Conservation (phyloP, 2,113 vertebrate genomes). For the Uria lomvia region DNA sequence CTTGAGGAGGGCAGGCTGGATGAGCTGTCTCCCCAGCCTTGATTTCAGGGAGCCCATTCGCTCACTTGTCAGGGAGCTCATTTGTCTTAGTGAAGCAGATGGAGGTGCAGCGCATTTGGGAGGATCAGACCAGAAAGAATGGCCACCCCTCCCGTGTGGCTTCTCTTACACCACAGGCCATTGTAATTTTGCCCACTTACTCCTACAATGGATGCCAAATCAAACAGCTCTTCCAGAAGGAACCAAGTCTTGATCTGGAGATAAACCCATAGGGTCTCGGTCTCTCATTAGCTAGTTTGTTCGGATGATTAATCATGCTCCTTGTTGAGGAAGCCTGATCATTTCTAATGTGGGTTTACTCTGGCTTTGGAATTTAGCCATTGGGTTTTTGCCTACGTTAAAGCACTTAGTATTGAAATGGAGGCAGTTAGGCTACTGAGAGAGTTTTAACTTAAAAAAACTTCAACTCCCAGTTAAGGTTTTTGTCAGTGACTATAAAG, state of each 20-base stretch:
- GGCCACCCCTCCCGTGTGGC: neutral
- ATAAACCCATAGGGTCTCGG: neutral
- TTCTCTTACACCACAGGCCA: neutral
- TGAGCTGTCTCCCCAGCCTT: neutral
- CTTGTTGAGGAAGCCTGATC: conserved; percentile 12
- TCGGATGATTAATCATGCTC: conserved; percentile 10
- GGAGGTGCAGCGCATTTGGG: neutral
- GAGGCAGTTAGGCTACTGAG: conserved; percentile 12
- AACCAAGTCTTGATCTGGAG: conserved; percentile 25
- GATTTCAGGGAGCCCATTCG: neutral
- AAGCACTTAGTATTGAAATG: conserved; percentile 21
- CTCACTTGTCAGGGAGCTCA: neutral
- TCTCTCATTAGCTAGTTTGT: neutral
- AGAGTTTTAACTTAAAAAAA: neutral
- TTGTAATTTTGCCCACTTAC: conserved; percentile 1
- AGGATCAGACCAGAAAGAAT: neutral
- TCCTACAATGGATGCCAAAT: neutral
- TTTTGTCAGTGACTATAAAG: neutral
- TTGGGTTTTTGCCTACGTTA: conserved; percentile 27
- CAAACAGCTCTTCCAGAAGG: neutral
- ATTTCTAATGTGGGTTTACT: conserved; percentile 40
- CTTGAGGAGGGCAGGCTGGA: neutral
- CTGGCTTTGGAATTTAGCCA: conserved; percentile 44
- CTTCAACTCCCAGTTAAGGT: neutral
- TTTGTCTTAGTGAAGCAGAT: neutral